Conservation (phyloP, 2,113 vertebrate genomes). For the Chaetops frenatus region DNA sequence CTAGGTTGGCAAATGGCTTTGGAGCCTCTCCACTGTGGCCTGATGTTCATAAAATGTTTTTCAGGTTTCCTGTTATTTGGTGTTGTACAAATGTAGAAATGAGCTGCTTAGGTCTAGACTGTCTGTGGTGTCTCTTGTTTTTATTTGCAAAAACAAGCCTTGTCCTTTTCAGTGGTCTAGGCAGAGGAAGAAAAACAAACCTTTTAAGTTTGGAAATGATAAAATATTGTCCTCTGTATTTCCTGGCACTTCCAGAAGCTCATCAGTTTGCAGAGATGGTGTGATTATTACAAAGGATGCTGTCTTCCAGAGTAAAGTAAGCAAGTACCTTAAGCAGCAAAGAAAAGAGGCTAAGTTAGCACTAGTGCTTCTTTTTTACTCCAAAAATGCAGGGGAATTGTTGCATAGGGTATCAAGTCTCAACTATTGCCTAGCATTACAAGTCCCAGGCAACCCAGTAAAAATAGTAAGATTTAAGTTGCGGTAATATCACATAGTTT, state of each 20-base stretch:
- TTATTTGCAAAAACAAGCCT: not conserved
- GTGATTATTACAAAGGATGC: not conserved
- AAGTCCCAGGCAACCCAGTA: not conserved
- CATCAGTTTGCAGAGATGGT: not conserved
- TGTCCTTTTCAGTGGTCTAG: not conserved
- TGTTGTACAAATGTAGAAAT: not conserved
- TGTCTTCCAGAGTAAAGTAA: not conserved
- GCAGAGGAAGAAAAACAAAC: not conserved
- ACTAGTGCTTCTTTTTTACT: not conserved
- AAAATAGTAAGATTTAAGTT: not conserved
- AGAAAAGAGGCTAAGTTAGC: not conserved
- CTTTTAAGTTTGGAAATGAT: not conserved
- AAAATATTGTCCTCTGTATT: not conserved
- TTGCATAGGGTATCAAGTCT: not conserved
- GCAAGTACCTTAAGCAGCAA: not conserved
- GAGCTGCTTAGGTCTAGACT: not conserved
- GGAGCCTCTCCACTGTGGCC: not conserved
- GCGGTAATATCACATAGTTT: not conserved
- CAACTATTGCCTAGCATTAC: not conserved
- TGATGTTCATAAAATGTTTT: not conserved
- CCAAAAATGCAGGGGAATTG: not conserved
- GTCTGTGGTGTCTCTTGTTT: not conserved
- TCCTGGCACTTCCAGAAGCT: not conserved
- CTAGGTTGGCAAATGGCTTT: conserved; percentile 1
- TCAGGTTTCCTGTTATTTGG: not conserved